Conservation (phyloP, 2,797 vertebrate species). For the Potorous gilbertii region DNA sequence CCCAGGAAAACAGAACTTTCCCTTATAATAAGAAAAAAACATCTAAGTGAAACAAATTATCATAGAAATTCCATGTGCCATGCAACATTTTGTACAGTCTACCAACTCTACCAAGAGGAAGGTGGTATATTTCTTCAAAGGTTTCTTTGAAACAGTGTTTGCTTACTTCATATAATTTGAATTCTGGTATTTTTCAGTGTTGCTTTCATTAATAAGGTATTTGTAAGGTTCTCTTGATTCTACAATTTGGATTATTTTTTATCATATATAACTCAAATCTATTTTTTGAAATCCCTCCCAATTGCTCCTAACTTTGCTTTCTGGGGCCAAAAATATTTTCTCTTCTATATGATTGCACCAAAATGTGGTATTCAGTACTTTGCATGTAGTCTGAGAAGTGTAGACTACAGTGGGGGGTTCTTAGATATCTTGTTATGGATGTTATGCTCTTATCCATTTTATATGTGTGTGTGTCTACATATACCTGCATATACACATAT, state of each 20-base stretch:
- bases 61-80: neutral
- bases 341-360: neutral
- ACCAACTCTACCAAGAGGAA: neutral
- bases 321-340: neutral
- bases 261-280: neutral
- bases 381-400: neutral
- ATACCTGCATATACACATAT: neutral
- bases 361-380: neutral
- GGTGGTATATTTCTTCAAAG: neutral
- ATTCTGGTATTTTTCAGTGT: neutral
- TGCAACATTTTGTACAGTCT: neutral
- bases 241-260: neutral
- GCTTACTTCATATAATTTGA: neutral
- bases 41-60: neutral
- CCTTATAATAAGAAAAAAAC: neutral
- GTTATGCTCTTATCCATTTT: neutral
- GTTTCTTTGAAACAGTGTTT: neutral
- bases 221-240: neutral
- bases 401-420: too few species aligned
- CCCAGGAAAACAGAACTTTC: neutral
- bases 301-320: neutral
- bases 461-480: neutral
- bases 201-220: neutral
- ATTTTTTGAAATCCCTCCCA: neutral
- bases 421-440: neutral